Base-by-base conservation (phyloP, 2,113 vertebrate genomes). In the Gymnocephalus cernua region DNA sequence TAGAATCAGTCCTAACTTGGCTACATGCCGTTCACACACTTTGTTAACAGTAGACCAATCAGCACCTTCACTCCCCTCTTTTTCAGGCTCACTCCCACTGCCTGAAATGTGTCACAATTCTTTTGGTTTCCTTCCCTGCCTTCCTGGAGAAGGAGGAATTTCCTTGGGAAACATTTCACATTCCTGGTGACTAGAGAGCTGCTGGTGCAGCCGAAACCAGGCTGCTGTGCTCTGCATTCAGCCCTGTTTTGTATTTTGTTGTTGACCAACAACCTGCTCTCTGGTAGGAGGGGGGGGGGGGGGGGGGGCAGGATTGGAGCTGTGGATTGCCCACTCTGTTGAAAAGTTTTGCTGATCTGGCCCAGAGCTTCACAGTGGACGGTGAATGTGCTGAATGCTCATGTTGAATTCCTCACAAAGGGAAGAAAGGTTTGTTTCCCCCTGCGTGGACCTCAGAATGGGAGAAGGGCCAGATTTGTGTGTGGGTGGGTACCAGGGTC, bases 131-230 rank as follows among this genome's bases (percentile, higher is more conserved):
- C 92, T 92, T 90, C 90, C 78, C 32, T 74, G 74, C 45, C 86
- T 94, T 94, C 91, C 91, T 91, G 77, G 51, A 88, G 89, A 53
- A 89, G 86, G 79, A 86, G 86, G 91, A 88, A 91, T 93, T 93
- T 95, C 92, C 93, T 91, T 91, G 77, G 82, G 89, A 93, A 92
- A 79, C 82, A 64, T 88, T 89, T 82, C 51, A 73, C 89, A 93
- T 94, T 94, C 91, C 84, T 93, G 61, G 74, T 70, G 83, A 82
- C 88, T 80, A 50, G 76, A 86, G 77, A 65, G 62, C 71, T 58
- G 76, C 81, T 80, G 59, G 67, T 83, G 67, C 65, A 51, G 75
- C 75, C 11, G 12, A 86, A 73, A 44, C 70, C 59, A 53, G 67
- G 41, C 68, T 41, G 47, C 69, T 61, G 61, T 70, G 19, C 51